Percentiles rank a stretch among this genome's conserved stretches.
phyloP scores from a whole-genome alignment of 2,113 vertebrate genomes.

The Thunnus thynnus region DNA sequence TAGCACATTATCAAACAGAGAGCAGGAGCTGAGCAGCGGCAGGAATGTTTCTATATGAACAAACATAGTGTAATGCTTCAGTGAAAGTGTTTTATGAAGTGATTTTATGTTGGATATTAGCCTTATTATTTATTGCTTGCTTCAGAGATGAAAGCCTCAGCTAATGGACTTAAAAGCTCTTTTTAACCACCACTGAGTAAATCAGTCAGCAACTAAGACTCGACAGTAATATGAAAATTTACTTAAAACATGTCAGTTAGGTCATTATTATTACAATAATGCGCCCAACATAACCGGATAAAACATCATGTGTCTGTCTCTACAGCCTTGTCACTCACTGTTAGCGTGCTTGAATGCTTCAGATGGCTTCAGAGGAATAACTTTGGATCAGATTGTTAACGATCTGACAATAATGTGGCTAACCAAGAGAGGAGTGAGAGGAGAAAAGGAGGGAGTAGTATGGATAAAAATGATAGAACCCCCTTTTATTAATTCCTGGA shows the following conservation, averaged over 20 bases:
- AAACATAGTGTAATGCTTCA: background rate
- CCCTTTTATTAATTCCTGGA: background rate
- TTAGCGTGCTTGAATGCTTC: background rate
- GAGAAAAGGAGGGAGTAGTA: background rate
- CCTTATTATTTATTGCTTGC: conserved; percentile 45
- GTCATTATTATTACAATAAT: conserved; percentile 10
- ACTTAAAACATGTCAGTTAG: conserved; percentile 12
- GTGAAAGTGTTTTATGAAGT: conserved; percentile 12
- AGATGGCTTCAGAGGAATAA: conserved; percentile 11
- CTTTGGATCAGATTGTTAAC: background rate
- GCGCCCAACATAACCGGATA: background rate
- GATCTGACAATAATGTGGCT: background rate
- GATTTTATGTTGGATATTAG: conserved; percentile 12
- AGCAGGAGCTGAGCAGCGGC: background rate
- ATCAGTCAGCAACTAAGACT: conserved; percentile 13
- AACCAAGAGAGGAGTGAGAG: background rate
- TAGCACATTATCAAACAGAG: background rate
- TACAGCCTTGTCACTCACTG: background rate
- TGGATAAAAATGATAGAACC: too few relatives aligned
- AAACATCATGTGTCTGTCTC: background rate
- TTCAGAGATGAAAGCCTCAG: conserved; percentile 46
- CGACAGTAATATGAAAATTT: conserved; percentile 1
- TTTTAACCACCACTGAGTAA: conserved; percentile 36
- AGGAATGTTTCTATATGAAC: background rate
- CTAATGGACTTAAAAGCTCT: conserved; percentile 52